Conservation (phyloP, 2,888 invertebrate species). For the Nomada fabriciana region DNA sequence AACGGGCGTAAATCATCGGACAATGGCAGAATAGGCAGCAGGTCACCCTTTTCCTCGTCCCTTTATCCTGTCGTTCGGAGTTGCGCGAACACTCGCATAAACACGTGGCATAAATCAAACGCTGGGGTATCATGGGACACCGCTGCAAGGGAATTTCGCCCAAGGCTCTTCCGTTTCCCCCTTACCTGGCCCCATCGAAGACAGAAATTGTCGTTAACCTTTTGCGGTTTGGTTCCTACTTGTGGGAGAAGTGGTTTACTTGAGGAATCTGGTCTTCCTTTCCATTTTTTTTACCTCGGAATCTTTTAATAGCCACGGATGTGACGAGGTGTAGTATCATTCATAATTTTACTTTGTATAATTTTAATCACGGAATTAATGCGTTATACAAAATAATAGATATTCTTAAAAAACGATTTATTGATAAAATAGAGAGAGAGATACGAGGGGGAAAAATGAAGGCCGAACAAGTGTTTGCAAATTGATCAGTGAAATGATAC, state of each 20-base stretch:
- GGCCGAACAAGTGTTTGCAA: not conserved
- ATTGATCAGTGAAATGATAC: not conserved
- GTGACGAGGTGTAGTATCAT: too few species aligned
- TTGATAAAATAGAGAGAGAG: too few species aligned
- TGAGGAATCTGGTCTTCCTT: not conserved
- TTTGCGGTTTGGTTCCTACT: not conserved
- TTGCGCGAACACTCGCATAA: slow-evolving; percentile 56
- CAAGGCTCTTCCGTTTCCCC: slow-evolving; percentile 42
- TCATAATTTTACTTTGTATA: too few species aligned
- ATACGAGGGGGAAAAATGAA: too few species aligned
- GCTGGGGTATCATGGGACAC: slow-evolving; percentile 55
- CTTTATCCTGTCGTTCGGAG: slow-evolving; percentile 66
- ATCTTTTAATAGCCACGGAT: too few species aligned
- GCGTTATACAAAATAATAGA: too few species aligned
- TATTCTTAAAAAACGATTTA: too few species aligned
- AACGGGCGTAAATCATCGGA: slow-evolving; percentile 74
- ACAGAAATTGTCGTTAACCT: slow-evolving; percentile 22
- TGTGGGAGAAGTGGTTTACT: not conserved
- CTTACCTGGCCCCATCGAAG: not conserved
- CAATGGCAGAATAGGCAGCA: slow-evolving; percentile 72
- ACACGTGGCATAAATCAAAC: slow-evolving; percentile 70
- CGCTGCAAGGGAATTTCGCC: slow-evolving; percentile 39
- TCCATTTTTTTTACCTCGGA: too few species aligned
- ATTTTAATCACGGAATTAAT: too few species aligned
- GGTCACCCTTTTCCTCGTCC: slow-evolving; percentile 60